phyloP scores from a whole-genome alignment of 1,140 invertebrate species.

The Maniola jurtina region DNA sequence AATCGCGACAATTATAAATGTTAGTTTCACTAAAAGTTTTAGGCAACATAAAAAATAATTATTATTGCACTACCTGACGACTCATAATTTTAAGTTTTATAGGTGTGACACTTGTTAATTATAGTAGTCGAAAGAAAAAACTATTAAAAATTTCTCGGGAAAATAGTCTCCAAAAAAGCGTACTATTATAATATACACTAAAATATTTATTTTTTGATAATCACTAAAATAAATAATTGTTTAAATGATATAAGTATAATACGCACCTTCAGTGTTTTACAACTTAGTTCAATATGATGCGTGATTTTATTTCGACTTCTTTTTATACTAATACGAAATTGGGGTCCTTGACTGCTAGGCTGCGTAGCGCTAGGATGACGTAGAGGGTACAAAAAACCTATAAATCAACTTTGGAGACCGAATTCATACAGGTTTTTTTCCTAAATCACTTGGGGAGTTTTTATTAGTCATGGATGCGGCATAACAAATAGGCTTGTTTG shows the following conservation, averaged over 20 bases:
- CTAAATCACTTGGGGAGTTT: not conserved
- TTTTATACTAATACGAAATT: not conserved
- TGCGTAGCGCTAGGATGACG: not conserved
- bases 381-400: not conserved
- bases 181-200: too few relatives aligned
- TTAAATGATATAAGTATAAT: not conserved
- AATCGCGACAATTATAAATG: too few relatives aligned
- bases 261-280: not conserved
- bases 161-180: too few relatives aligned
- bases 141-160: too few relatives aligned
- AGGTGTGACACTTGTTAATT: too few relatives aligned
- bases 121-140: too few relatives aligned
- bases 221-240: not conserved
- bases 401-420: not conserved
- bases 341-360: not conserved
- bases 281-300: conserved; percentile 1
- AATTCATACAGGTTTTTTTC: not conserved
- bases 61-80: too few relatives aligned
- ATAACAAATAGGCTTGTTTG: too few relatives aligned
- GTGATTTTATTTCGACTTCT: not conserved
- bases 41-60: too few relatives aligned
- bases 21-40: too few relatives aligned
- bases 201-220: too few relatives aligned
- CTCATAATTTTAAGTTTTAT: too few relatives aligned
- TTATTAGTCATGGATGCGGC: not conserved